A percentile compares a stretch with the other conserved stretches of the same genome.
These are phyloP conservation scores for Holacanthus passer DNA, from an alignment of 2,113 vertebrate species.

Conservation along the genomic window DNA sequence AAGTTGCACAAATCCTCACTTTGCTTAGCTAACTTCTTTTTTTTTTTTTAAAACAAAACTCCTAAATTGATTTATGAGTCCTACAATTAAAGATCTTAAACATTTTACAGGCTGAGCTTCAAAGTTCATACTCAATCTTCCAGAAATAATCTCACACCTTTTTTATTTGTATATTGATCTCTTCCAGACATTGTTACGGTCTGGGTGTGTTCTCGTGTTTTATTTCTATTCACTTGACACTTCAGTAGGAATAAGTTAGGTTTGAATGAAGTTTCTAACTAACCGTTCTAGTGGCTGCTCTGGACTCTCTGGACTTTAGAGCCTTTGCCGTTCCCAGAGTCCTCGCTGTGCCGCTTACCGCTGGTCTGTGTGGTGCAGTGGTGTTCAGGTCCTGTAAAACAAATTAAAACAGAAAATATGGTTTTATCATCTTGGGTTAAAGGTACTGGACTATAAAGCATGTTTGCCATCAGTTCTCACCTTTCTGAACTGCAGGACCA, in stretches of 20 bases:
- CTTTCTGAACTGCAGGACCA: slow-evolving; percentile 63
- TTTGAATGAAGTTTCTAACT: background rate
- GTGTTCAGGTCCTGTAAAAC: slow-evolving; percentile 66
- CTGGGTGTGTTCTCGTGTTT: no score
- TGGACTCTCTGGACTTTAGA: slow-evolving; percentile 82
- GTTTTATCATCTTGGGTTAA: background rate
- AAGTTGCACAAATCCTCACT: no score
- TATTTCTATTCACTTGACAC: background rate
- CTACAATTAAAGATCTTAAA: no score
- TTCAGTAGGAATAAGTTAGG: background rate
- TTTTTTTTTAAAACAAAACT: no score
- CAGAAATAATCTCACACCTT: no score
- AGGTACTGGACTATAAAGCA: background rate
- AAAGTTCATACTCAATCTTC: no score
- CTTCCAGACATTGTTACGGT: no score
- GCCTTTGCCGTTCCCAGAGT: slow-evolving; percentile 65
- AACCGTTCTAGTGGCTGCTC: slow-evolving; percentile 76
- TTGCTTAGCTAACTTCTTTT: no score
- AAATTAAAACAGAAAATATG: background rate
- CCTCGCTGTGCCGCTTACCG: slow-evolving; percentile 83
- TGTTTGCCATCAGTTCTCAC: slow-evolving; percentile 40
- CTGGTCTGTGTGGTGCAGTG: slow-evolving; percentile 54
- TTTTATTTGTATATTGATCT: no score
- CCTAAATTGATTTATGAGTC: no score
- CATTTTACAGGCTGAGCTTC: background rate